These are phyloP conservation scores for Lophotis ruficrista DNA, from an alignment of 2,113 vertebrate species.

Conservation along the genomic window DNA sequence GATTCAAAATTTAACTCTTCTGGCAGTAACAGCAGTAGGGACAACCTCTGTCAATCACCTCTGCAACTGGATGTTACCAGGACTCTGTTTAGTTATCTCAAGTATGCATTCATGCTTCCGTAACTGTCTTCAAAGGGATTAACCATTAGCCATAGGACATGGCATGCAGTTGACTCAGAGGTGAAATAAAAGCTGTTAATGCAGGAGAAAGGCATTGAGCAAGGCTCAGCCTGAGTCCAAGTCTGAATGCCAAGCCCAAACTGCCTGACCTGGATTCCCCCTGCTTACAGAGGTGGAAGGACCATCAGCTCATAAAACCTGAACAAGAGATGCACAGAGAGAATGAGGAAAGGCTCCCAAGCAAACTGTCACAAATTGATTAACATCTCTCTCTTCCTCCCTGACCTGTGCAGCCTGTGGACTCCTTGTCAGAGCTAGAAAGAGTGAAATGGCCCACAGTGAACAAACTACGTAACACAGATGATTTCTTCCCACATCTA, in stretches of 20 bases:
- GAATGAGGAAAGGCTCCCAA: not conserved
- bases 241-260: not conserved
- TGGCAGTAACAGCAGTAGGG: not conserved
- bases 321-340: not conserved
- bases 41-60: not conserved
- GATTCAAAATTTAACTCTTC: not conserved
- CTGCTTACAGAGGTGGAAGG: constrained; percentile 29
- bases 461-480: not conserved
- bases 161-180: not conserved
- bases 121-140: constrained; percentile 13
- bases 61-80: not conserved
- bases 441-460: not conserved
- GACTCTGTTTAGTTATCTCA: not conserved
- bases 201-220: not conserved
- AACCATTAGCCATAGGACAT: constrained; percentile 11
- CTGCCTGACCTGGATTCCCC: constrained; percentile 27
- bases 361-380: not conserved
- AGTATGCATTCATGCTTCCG: not conserved
- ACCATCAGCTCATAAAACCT: not conserved
- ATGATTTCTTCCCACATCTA: not conserved
- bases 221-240: not conserved
- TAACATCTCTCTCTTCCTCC: not conserved
- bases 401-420: not conserved
- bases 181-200: not conserved
- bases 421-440: not conserved